A percentile compares a stretch with the other conserved stretches of the same genome.
These are phyloP conservation scores for Orthonyx spaldingii DNA, from an alignment of 2,113 vertebrate species.

Conservation along the genomic window DNA sequence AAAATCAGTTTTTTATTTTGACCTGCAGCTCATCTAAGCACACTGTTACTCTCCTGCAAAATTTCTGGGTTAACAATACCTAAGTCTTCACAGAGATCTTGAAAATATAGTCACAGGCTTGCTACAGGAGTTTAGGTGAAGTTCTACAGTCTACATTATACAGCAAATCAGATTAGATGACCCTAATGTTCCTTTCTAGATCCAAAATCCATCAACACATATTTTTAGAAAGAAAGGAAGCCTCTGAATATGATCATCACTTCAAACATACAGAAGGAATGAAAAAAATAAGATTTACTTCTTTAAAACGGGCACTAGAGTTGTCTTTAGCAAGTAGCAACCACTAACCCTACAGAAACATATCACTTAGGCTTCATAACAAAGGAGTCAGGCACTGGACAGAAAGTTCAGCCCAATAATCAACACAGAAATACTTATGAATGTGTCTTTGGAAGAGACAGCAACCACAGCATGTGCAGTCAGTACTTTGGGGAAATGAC, in stretches of 20 bases:
- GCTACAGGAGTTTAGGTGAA: neutral
- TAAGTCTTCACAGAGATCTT: neutral
- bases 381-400: neutral
- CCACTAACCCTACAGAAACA: neutral
- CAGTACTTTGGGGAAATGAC: neutral
- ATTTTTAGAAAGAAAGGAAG: neutral
- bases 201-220: neutral
- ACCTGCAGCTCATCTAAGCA: neutral
- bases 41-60: neutral
- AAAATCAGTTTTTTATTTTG: neutral
- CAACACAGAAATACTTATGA: fast-evolving
- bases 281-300: neutral
- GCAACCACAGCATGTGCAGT: neutral
- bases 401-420: neutral
- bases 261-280: neutral
- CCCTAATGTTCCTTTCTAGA: neutral
- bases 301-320: neutral
- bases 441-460: neutral
- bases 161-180: neutral
- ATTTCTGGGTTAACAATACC: neutral
- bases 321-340: neutral
- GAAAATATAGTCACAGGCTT: neutral
- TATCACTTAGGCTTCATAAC: neutral
- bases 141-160: neutral
- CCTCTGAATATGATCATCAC: neutral